Base-by-base conservation (phyloP, 2,113 vertebrate species). In the Manacus vitellinus region DNA sequence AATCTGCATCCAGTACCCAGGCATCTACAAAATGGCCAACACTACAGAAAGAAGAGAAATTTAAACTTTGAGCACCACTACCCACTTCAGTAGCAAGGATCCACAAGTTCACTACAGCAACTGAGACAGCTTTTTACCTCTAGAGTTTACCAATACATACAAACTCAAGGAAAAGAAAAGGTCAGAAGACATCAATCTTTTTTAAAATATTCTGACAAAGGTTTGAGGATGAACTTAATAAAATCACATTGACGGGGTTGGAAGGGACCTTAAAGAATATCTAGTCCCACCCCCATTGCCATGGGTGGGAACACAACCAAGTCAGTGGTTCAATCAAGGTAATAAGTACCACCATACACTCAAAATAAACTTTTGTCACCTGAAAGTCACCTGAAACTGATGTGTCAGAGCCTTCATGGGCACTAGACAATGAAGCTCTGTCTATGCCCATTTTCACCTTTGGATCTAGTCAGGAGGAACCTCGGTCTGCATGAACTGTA, bases 161-260 rank as follows among this genome's bases (percentile, higher is more conserved):
- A 75, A 90, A 72, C 6, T 43, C 14, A 44, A 63, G 21, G 25
- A 27, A 70, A 87, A 89, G 10, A 6, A 14, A 59, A 59, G 1
- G 1, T 33, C 33, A 79, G 43, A 92, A 78, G 13, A 67, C 11
- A 44, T 2, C 12, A 31, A 61, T 18, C 15, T 73, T 58, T 56
- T 84, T 41, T 79, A 85, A 94, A 92, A 94, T 56, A 80, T 44
- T 83, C 76, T 93, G 67, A 97, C 5, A 4, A 89, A 35, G 28
- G 22, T 74, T 58, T 65, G 52, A 70, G 25, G 43, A 77, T 39
- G n/a, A 87, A 63, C 39, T 65, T 23, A 21, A 41, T 3, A 30
- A 28, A 41, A 41, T 14, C 27, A 20, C 6, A 8, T 63, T 43
- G 43, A 21, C n/a, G 27, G 18, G 39, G 27, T 63, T 43, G 27